Conservation (phyloP, 2,888 invertebrate genomes). For the Nudaria mundana region DNA sequence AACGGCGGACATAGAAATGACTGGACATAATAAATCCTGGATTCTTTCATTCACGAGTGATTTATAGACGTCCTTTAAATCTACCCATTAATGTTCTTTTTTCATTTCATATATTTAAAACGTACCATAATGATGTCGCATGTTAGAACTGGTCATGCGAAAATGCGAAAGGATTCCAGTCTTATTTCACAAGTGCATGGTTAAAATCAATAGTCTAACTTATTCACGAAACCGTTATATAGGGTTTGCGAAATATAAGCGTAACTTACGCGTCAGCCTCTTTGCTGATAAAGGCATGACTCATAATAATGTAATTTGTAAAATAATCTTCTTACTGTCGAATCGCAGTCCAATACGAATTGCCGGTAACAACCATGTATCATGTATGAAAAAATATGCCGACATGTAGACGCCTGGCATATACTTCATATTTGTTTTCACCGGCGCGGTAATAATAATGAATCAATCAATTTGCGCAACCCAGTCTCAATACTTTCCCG, state of each 20-base stretch:
- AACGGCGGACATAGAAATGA: conserved; percentile 38
- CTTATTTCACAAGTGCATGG: too few relatives aligned
- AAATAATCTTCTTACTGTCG: conserved; percentile 1
- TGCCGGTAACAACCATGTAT: conserved; percentile 18
- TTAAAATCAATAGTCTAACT: too few relatives aligned
- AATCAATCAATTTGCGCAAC: conserved; percentile 35
- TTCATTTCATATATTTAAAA: conserved; percentile 28
- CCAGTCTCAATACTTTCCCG: conserved; percentile 8
- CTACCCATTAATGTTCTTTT: conserved; percentile 28
- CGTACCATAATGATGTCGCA: conserved; percentile 3
- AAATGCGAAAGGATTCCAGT: too few relatives aligned
- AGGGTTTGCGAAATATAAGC: too few relatives aligned
- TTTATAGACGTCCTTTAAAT: conserved; percentile 38
- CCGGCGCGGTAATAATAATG: conserved; percentile 37
- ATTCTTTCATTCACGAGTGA: conserved; percentile 41
- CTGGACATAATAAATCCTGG: conserved; percentile 43
- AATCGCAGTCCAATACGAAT: conserved; percentile 4
- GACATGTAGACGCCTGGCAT: conserved; percentile 31
- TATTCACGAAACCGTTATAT: too few relatives aligned
- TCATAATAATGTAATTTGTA: too few relatives aligned
- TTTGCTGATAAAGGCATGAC: too few relatives aligned
- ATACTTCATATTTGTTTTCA: conserved; percentile 38
- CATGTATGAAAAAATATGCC: conserved; percentile 29
- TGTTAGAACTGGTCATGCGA: conserved; percentile 7
- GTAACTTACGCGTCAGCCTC: too few relatives aligned